A percentile compares a stretch with the other conserved stretches of the same genome.
These are phyloP conservation scores for Platycheirus albimanus DNA, from an alignment of 2,888 invertebrate genomes.

Conservation along the genomic window DNA sequence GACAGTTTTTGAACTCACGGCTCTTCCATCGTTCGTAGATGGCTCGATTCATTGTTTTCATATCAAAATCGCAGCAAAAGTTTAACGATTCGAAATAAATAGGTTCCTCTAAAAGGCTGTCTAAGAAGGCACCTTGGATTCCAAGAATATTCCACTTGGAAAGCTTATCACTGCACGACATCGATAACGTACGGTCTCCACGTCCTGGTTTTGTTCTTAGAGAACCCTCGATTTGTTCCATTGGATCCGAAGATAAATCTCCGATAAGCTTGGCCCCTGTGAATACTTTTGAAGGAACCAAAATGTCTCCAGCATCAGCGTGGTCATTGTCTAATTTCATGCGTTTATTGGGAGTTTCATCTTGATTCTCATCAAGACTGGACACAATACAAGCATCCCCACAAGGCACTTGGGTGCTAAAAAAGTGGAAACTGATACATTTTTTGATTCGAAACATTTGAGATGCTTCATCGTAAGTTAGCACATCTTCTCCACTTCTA, in stretches of 20 bases:
- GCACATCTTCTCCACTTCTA: constrained; percentile 79
- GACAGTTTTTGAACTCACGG: constrained; percentile 46
- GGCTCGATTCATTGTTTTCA: constrained; percentile 85
- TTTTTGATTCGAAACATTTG: constrained; percentile 84
- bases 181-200: constrained; percentile 93
- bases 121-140: constrained; percentile 91
- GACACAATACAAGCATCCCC: constrained; percentile 95
- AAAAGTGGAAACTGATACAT: constrained; percentile 90
- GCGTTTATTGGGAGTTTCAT: constrained; percentile 74
- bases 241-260: constrained; percentile 83
- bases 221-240: constrained; percentile 88
- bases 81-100: constrained; percentile 88
- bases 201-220: constrained; percentile 95
- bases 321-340: constrained; percentile 64
- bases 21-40: constrained; percentile 82
- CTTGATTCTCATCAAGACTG: neutral
- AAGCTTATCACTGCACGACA: constrained; percentile 97
- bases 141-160: constrained; percentile 94
- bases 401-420: constrained; percentile 94
- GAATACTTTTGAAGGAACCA: constrained; percentile 75
- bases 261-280: constrained; percentile 94
- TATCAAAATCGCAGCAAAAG: constrained; percentile 87
- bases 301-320: constrained; percentile 31
- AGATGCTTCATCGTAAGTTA: constrained; percentile 78
- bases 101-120: constrained; percentile 86